Base-by-base conservation (phyloP, 2,888 invertebrate genomes). In the Sycophila texana region DNA sequence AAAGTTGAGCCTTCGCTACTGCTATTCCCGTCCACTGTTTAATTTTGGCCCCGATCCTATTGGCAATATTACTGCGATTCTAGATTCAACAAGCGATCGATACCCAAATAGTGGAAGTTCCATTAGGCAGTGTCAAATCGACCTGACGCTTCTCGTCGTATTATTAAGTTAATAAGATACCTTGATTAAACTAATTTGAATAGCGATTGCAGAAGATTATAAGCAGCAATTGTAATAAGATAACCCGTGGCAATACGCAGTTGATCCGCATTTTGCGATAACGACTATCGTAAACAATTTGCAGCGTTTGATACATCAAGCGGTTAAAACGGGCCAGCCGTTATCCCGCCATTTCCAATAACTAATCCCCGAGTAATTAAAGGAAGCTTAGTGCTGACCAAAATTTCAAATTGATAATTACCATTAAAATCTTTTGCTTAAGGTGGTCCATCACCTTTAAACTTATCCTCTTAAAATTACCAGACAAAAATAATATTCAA, bases 141-240 rank as follows among this genome's bases (percentile, higher is more conserved):
- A 13, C 18, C 49, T 65, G 20, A 39, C 47, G 47, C 55, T 55
- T 18, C 65, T n/a, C 13, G n/a, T 14, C 13, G 63, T 16, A 63
- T 63, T 70, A 70, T 76, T 47, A 63, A 71, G 63, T 70, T 63
- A 76, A 70, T 57, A 70, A 76, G 63, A 63, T 74, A 53, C 49
- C 39, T 30, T 51, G 65, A 61, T 61, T 39, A 68, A 53, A 16
- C 30, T 61, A 18, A 75, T 75, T 75, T 61, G 68, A 61, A 61
- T 68, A 61, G 30, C 53, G n/a, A 68, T 39, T 55, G 61, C 22
- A 10, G 63, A 18, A 63, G 39, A 63, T 63, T 39, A 39, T 39
- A 39, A 39, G 39, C 39, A 39, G 39, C 39, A 30, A 63, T 63
- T 63, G 16, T 18, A n/a, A 18, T 39, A 39, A 63, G 18, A 47